Evolutionary conservation across 92 coral and sea anemone species (phyloP).

Genomic region (Epizoanthus ramosus): DNA sequence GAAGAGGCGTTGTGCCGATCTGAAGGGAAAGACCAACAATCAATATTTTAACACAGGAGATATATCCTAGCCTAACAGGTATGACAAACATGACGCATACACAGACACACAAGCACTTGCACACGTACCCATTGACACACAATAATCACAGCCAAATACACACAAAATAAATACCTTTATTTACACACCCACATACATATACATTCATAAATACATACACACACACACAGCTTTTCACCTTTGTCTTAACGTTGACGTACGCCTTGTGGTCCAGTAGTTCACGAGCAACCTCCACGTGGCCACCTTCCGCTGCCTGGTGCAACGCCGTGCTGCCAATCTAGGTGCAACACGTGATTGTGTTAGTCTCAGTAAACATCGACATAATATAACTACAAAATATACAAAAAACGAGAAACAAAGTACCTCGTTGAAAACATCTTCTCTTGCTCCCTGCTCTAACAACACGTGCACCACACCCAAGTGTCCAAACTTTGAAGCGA

Average conservation of each 20-base stretch:
- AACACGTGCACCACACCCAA: conserved; percentile 80
- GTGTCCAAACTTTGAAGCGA: conserved; percentile 84
- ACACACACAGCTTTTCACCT: conserved; percentile 48
- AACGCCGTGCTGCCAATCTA: conserved; percentile 91
- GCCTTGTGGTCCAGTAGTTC: conserved; percentile 78
- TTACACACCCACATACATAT: too few relatives aligned
- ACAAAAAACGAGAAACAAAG: background rate
- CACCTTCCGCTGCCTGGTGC: conserved; percentile 86
- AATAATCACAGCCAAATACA: too few relatives aligned
- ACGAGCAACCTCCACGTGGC: conserved; percentile 92
- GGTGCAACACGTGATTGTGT: background rate
- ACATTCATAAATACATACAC: too few relatives aligned
- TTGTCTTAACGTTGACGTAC: conserved; percentile 85
- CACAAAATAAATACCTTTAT: too few relatives aligned
- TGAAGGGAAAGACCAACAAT: conserved; percentile 16
- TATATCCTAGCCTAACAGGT: background rate
- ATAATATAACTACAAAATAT: background rate
- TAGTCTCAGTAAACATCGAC: background rate
- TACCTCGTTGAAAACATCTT: conserved; percentile 91
- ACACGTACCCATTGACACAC: background rate
- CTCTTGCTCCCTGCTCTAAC: conserved; percentile 81
- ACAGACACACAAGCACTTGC: too few relatives aligned
- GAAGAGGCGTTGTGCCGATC: conserved; percentile 92
- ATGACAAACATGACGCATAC: too few relatives aligned
- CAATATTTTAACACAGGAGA: background rate